A percentile compares a stretch with the other conserved stretches of the same genome.
phyloP scores from a whole-genome alignment of 2,888 invertebrate species.

The Eilema sororculum region DNA sequence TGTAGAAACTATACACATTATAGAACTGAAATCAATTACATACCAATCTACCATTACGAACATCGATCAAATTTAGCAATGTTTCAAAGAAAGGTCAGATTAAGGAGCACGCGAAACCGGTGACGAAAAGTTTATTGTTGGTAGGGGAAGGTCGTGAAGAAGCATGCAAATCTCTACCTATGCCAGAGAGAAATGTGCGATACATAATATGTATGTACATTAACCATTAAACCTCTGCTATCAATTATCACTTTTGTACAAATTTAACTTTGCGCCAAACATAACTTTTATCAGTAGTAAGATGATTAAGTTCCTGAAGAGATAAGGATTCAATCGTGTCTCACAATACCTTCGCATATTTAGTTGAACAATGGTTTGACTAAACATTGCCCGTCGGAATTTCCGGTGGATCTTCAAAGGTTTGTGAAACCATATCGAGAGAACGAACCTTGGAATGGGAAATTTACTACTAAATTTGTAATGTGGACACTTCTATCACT shows the following conservation, averaged over 20 bases:
- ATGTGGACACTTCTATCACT: too few species aligned
- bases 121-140: not conserved
- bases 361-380: constrained; percentile 3
- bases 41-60: too few species aligned
- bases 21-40: too few species aligned
- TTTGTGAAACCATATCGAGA: not conserved
- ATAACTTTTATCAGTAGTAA: not conserved
- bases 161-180: too few species aligned
- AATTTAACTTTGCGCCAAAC: not conserved
- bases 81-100: too few species aligned
- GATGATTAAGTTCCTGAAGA: not conserved
- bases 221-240: not conserved
- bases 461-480: not conserved
- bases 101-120: too few species aligned
- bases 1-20: too few species aligned
- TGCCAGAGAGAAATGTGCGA: not conserved
- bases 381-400: not conserved
- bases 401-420: not conserved
- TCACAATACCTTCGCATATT: constrained; percentile 10
- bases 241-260: not conserved
- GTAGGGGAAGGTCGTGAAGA: not conserved
- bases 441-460: not conserved
- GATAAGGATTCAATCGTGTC: constrained; percentile 15
- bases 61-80: too few species aligned
- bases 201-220: too few species aligned